These are phyloP conservation scores for Pheucticus melanocephalus DNA, from an alignment of 2,113 vertebrate genomes.

Conservation along the genomic window DNA sequence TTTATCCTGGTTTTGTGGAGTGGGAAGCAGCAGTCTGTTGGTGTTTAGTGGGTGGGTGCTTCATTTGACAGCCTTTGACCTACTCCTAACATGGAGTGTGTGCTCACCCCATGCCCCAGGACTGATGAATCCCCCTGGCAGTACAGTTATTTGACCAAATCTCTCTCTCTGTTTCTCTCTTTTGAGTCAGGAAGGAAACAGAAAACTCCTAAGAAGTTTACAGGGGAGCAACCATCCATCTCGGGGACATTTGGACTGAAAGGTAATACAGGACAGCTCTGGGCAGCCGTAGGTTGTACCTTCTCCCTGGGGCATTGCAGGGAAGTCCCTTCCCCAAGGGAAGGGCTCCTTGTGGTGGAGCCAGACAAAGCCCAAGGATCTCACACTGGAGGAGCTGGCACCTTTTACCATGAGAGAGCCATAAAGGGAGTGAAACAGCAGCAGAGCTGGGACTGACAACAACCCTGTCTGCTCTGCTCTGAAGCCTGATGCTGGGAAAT, in stretches of 20 bases:
- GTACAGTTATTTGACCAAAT: constrained; percentile 76
- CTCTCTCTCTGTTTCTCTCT: constrained; percentile 74
- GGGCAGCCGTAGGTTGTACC: not conserved
- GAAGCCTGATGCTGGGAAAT: not conserved
- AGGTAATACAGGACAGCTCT: constrained; percentile 71
- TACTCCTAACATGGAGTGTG: not conserved
- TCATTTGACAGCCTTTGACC: not conserved
- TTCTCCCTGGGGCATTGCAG: not conserved
- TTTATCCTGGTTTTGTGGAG: not conserved
- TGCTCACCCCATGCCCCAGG: not conserved
- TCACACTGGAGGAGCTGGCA: not conserved
- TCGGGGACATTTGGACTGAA: constrained; percentile 96
- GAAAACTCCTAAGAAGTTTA: constrained; percentile 99
- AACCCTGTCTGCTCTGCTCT: not conserved
- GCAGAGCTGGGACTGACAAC: not conserved
- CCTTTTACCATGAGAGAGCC: not conserved
- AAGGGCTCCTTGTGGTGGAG: not conserved
- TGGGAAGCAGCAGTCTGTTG: not conserved
- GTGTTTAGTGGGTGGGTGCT: not conserved
- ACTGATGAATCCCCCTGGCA: not conserved
- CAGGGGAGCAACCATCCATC: constrained; percentile 96
- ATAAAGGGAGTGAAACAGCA: not conserved
- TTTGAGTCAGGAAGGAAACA: constrained; percentile 98
- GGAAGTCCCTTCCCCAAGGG: not conserved
- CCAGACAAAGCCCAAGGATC: not conserved